Percentiles rank a stretch among this genome's conserved stretches.
These are phyloP conservation scores for Phylloscopus trochiloides DNA, from an alignment of 2,113 vertebrate species.

Conservation along the genomic window DNA sequence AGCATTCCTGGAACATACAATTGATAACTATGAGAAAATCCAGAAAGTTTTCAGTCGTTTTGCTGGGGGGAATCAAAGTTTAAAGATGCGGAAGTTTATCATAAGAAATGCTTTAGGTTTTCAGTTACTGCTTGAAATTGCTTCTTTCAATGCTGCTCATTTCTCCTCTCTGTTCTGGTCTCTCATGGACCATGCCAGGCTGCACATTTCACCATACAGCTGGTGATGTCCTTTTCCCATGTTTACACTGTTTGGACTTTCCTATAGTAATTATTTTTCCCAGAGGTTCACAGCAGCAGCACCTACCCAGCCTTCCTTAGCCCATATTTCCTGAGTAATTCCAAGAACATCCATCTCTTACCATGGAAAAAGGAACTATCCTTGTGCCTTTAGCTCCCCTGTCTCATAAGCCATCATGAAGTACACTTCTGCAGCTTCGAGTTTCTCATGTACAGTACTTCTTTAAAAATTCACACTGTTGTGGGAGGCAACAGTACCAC, in stretches of 20 bases:
- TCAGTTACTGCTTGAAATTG: neutral
- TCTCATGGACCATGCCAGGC: neutral
- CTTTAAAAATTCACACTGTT: slow-evolving; percentile 11
- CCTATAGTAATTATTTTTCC: neutral
- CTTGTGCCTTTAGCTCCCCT: neutral
- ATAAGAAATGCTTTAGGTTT: neutral
- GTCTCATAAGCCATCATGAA: neutral
- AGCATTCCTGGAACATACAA: neutral
- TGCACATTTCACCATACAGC: neutral
- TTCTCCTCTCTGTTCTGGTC: neutral
- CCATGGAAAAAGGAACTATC: neutral
- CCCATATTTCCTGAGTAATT: neutral
- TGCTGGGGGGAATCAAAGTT: neutral
- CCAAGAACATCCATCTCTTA: neutral
- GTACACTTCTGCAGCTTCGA: neutral
- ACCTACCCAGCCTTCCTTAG: neutral
- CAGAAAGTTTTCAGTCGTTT: neutral
- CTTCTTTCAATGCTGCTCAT: neutral
- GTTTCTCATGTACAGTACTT: neutral
- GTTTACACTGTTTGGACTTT: neutral
- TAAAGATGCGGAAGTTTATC: neutral
- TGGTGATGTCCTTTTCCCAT: neutral
- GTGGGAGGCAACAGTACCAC: neutral
- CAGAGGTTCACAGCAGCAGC: neutral
- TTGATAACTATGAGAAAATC: neutral